phyloP scores from a whole-genome alignment of 2,797 vertebrate species.

The Diceros bicornis region DNA sequence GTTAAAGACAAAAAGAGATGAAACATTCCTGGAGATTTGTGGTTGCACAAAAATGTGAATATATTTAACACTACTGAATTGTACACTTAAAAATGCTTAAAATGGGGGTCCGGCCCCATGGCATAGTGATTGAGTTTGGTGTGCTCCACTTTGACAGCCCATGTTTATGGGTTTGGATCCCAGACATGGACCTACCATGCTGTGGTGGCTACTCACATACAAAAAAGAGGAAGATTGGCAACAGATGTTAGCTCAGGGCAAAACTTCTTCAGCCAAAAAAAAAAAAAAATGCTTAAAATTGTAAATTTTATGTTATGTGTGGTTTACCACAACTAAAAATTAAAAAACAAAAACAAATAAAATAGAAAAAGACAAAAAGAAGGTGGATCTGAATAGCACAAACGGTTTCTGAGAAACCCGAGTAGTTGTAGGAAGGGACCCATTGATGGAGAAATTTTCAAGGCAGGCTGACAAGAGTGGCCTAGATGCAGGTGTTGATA shows the following conservation, averaged over 20 bases:
- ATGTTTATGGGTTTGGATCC: too few species aligned
- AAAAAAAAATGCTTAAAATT: not conserved
- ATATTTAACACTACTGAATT: conserved; percentile 20
- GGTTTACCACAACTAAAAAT: conserved; percentile 6
- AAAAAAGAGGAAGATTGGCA: too few species aligned
- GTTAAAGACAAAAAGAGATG: conserved; percentile 37
- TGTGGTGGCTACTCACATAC: too few species aligned
- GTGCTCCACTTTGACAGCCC: too few species aligned
- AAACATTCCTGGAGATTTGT: conserved; percentile 12
- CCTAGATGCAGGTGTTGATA: conserved; percentile 45
- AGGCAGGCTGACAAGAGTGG: conserved; percentile 25
- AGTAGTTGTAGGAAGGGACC: not conserved
- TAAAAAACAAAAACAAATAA: not conserved
- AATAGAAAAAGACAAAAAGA: not conserved
- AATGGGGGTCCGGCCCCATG: not conserved
- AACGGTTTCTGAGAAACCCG: not conserved
- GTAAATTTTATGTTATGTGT: not conserved
- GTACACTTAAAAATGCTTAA: not conserved
- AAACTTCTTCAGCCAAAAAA: too few species aligned
- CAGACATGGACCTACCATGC: too few species aligned
- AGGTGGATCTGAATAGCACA: not conserved
- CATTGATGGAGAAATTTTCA: conserved; percentile 28
- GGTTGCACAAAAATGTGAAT: not conserved
- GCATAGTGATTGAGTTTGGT: too few species aligned
- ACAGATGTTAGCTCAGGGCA: too few species aligned